These are phyloP conservation scores for Cygnus buccinator DNA, from an alignment of 2,113 vertebrate species.

Conservation along the genomic window DNA sequence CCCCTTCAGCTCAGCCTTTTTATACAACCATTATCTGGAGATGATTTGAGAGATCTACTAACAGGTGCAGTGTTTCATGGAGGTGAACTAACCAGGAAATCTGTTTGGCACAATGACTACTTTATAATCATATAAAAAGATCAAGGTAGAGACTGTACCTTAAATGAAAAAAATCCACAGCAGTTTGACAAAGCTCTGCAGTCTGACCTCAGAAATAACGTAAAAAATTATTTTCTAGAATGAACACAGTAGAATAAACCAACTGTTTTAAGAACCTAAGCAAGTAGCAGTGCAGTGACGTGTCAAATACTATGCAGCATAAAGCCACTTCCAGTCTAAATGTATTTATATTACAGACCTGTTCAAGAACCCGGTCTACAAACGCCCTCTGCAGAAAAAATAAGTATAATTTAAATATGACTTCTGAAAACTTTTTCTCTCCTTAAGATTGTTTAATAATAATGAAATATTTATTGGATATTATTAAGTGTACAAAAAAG, in stretches of 20 bases:
- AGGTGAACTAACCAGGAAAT: neutral
- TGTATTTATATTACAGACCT: neutral
- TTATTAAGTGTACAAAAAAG: neutral
- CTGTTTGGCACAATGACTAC: neutral
- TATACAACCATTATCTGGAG: neutral
- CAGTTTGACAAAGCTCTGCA: neutral
- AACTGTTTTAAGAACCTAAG: neutral
- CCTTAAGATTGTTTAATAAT: neutral
- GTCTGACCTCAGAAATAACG: neutral
- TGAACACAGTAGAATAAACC: neutral
- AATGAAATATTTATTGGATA: neutral
- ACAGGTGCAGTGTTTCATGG: neutral
- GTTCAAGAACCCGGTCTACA: fast-evolving
- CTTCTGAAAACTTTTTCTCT: neutral
- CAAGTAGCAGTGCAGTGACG: neutral
- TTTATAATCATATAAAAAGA: neutral
- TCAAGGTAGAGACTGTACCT: neutral
- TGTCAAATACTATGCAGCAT: neutral
- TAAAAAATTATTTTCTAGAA: neutral
- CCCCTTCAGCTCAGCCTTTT: neutral
- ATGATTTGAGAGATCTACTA: neutral
- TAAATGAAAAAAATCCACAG: neutral
- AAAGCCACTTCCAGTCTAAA: neutral
- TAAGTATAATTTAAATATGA: neutral
- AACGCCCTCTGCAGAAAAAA: neutral